Conservation (phyloP, 2,797 vertebrate genomes). For the Chiropotes sagulatus region DNA sequence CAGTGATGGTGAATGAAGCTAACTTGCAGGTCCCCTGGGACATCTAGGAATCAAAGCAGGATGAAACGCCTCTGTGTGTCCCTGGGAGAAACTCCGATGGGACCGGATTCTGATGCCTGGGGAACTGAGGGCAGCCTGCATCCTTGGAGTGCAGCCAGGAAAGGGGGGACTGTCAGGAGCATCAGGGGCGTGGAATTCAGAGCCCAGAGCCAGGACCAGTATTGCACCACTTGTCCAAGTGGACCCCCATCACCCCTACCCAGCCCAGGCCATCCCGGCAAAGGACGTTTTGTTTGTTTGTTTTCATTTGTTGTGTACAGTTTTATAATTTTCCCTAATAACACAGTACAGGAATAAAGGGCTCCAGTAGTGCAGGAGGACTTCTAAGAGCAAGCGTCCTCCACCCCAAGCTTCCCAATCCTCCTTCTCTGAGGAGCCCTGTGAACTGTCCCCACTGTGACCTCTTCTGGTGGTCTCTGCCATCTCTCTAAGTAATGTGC, state of each 20-base stretch:
- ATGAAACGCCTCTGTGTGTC: accelerated
- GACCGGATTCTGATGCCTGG: neutral
- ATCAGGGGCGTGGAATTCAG: accelerated
- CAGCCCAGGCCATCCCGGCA: neutral
- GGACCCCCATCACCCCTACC: neutral
- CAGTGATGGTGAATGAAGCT: neutral
- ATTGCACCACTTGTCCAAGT: neutral
- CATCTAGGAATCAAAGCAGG: neutral
- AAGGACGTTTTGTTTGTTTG: neutral
- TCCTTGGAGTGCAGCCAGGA: neutral
- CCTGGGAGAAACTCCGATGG: neutral
- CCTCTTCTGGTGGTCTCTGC: neutral
- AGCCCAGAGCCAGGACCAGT: neutral
- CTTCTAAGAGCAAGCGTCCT: too few relatives aligned
- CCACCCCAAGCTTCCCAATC: accelerated
- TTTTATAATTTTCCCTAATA: neutral
- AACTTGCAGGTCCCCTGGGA: too few relatives aligned
- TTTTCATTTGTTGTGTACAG: neutral
- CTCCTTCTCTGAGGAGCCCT: neutral
- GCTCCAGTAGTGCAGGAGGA: neutral
- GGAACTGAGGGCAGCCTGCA: neutral
- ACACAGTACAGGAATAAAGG: neutral
- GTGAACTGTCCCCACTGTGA: neutral
- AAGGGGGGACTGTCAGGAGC: neutral
- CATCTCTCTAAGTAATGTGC: neutral